Conservation (phyloP, 1,140 invertebrate genomes). For the Drosophila parabipectinata region DNA sequence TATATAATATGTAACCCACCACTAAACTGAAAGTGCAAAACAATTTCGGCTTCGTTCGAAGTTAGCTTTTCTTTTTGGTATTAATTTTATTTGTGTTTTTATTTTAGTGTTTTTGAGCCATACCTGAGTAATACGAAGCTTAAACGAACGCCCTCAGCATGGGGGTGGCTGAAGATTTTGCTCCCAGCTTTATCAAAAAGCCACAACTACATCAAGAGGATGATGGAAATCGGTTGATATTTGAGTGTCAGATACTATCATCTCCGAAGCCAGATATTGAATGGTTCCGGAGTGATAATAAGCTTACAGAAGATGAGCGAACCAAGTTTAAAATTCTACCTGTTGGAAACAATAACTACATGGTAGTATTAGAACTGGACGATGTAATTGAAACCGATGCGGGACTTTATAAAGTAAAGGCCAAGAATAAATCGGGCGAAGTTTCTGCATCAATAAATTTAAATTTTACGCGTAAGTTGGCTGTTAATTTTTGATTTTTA, state of each 20-base stretch:
- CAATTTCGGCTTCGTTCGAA: background rate
- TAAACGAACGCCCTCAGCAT: constrained; percentile 69
- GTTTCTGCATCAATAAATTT: constrained; percentile 99
- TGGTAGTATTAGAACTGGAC: constrained; percentile 96
- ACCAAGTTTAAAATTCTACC: constrained; percentile 94
- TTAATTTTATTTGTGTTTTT: background rate
- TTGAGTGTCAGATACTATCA: constrained; percentile 96
- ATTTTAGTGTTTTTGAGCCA: constrained; percentile 48
- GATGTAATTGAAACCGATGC: constrained; percentile 98
- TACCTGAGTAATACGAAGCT: constrained; percentile 59
- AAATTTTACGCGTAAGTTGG: constrained; percentile 98
- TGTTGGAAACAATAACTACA: constrained; percentile 93
- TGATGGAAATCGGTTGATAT: constrained; percentile 97
- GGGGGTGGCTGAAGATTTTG: constrained; percentile 92
- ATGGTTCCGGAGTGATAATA: constrained; percentile 95
- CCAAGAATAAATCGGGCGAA: constrained; percentile 98
- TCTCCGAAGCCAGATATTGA: constrained; percentile 95
- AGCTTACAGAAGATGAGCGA: constrained; percentile 91
- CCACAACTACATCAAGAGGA: constrained; percentile 97
- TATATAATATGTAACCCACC: too few species aligned
- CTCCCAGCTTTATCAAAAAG: constrained; percentile 98
- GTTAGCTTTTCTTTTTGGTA: background rate
- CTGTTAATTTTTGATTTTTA: background rate
- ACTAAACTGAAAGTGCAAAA: background rate
- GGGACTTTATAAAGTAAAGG: constrained; percentile 98